Evolutionary conservation across 2,113 vertebrate species (phyloP), one percentile per base, ranked within the genome.

Genomic region (Callopanchax toddi): DNA sequence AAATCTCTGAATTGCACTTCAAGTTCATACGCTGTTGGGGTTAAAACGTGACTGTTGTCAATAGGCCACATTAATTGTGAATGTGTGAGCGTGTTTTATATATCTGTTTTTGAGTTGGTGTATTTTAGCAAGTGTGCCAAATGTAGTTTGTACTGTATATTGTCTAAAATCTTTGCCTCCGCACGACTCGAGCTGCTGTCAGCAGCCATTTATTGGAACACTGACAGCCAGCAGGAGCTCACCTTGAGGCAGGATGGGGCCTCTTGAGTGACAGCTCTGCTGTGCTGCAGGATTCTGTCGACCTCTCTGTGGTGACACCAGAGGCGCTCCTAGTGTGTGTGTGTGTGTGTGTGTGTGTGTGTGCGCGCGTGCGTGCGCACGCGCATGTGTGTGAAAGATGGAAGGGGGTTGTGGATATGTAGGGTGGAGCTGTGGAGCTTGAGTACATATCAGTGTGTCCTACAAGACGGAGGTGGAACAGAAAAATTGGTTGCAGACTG

Each of bases 181-280:
- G 6, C 34, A 11, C 53, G 57, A 76, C 70, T 79, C 40, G 1
- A 44, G 55, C 71, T 67, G 74, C 81, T 84, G 83, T 89, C 85
- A 72, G 56, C 69, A 61, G 50, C 50, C 52, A 58, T 85, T 86
- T 74, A 63, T 72, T 32, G 50, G 69, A 67, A 49, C 60, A 26
- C 80, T 67, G 84, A 83, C 67, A 63, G 60, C 76, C 76, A 68
- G 74, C 76, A 44, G 82, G 67, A 78, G 75, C 82, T 91, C 87
- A 90, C 91, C 89, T 91, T 86, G 83, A 85, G 78, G 85, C 82
- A 72, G 64, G 67, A 70, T 2, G 60, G 78, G 83, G 83, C 55
- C 82, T 76, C 62, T 67, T 89, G 89, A 92, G 69, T 89, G 91
- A 91, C 87, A 62, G 84, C 87, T 78, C 64, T 76, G 82, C 74